Evolutionary conservation across 1,140 invertebrate species (phyloP).

Genomic region (Drosophila ohnishii): DNA sequence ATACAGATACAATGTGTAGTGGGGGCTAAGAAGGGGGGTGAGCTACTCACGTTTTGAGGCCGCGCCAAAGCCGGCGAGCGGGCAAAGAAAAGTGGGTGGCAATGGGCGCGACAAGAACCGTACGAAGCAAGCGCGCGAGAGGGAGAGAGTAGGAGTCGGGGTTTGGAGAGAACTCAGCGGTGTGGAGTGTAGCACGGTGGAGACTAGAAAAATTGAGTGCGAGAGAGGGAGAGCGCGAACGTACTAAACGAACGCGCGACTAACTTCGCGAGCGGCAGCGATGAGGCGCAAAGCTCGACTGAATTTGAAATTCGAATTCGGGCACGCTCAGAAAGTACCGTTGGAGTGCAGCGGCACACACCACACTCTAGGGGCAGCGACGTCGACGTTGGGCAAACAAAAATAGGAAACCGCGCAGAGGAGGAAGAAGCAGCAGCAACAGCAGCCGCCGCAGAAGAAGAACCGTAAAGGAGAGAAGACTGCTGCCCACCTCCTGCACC

Average conservation of each 20-base stretch:
- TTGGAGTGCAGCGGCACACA: conserved; percentile 56
- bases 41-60: conserved; percentile 57
- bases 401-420: conserved; percentile 70
- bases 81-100: conserved; percentile 46
- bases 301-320: conserved; percentile 73
- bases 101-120: conserved; percentile 8
- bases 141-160: conserved; percentile 21
- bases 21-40: not conserved
- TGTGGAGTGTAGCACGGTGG: conserved; percentile 2
- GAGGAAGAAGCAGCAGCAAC: conserved; percentile 7
- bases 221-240: conserved; percentile 22
- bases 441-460: conserved; percentile 14
- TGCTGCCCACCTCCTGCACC: conserved; percentile 37
- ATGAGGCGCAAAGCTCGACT: conserved; percentile 79
- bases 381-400: conserved; percentile 59
- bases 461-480: conserved; percentile 30
- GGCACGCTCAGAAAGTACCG: conserved; percentile 77
- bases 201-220: conserved; percentile 12
- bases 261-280: conserved; percentile 75
- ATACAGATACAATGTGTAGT: not conserved
- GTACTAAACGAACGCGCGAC: conserved; percentile 46
- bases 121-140: conserved; percentile 2
- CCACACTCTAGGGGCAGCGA: conserved; percentile 20
- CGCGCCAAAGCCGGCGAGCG: conserved; percentile 58
- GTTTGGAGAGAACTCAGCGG: not conserved